phyloP scores from a whole-genome alignment of 2,888 invertebrate genomes.

The Stenotaenia linearis region DNA sequence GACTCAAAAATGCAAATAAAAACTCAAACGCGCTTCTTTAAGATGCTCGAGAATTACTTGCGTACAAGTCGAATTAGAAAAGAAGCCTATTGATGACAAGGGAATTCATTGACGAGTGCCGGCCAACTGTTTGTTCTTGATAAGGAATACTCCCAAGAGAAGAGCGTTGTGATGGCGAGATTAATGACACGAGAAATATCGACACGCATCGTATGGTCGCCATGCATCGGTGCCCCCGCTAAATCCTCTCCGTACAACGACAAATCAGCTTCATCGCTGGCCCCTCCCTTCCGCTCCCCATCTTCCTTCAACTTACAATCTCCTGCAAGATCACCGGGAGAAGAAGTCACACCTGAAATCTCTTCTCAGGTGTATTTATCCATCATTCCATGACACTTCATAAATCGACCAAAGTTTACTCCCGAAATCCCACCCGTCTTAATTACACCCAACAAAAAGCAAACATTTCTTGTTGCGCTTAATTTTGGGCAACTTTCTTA shows the following conservation, averaged over 20 bases:
- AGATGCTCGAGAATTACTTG: too few species aligned
- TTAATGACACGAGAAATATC: slow-evolving; percentile 19
- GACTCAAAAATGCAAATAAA: too few species aligned
- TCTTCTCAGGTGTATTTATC: background rate
- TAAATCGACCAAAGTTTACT: background rate
- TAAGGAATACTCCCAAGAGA: slow-evolving; percentile 8
- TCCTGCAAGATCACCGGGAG: background rate
- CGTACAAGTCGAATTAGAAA: background rate
- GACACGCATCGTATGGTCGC: slow-evolving; percentile 11
- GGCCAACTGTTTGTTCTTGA: slow-evolving; percentile 15
- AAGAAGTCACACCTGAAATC: slow-evolving; percentile 8
- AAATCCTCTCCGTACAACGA: slow-evolving; percentile 13
- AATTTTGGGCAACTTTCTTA: too few species aligned
- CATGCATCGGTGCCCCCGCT: background rate
- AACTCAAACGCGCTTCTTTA: too few species aligned
- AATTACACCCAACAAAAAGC: background rate
- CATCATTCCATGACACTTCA: background rate
- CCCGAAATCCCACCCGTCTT: background rate
- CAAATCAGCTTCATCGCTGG: slow-evolving; percentile 5
- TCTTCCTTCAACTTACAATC: background rate
- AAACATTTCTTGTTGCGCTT: background rate
- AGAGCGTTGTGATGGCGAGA: slow-evolving; percentile 7
- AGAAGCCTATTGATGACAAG: slow-evolving; percentile 15
- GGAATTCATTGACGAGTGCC: background rate
- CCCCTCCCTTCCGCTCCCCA: background rate